Evolutionary conservation across 2,797 vertebrate genomes (phyloP), one percentile per base, ranked within the genome.

Genomic region (Hipposideros larvatus): DNA sequence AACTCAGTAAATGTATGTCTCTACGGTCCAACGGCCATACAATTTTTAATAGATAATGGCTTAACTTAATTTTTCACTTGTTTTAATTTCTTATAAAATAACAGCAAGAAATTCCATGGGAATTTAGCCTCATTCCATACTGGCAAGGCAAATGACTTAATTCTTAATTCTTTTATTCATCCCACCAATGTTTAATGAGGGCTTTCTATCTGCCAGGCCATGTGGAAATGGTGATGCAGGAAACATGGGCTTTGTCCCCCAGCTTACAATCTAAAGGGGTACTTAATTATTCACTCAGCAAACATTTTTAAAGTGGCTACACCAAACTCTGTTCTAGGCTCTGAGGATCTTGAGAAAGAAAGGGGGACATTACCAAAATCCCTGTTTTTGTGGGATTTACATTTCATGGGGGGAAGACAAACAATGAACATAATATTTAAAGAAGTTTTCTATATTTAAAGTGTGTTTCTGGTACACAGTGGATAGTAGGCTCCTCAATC

Each of bases 1-100:
- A 98, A 97, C 95, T 97, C 94, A 96, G 94, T 96, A 98, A 97
- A 97, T 95, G 61, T 93, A 96, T 93, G 96, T 98, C 98, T 98
- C 96, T 83, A 97, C 96, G 65, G 85, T 57, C 82, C 93, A 97
- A 71, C 22, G 97, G 90, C 0, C 8, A 96, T 63, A 61, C 85
- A 87, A 43, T 84, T 98, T 97, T 96, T 96, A 26, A 28, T 63
- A 97, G 96, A 97, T 95, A 97, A 96, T 97, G 84, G 55, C 46
- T 91, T 93, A 22, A 9, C 94, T 97, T 98, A 37, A 57, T 71
- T 73, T 92, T 34, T 11, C 15, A 34, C 86, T 75, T 92, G 24
- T 57, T 95, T 92, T 86, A 73, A 85, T 82, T 70, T 91, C 43
- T 91, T 82, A 84, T 28, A 74, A 55, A 87, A 87, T 48, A 82